These are phyloP conservation scores for Jaculus jaculus DNA, from an alignment of 2,113 vertebrate species.

Conservation along the genomic window DNA sequence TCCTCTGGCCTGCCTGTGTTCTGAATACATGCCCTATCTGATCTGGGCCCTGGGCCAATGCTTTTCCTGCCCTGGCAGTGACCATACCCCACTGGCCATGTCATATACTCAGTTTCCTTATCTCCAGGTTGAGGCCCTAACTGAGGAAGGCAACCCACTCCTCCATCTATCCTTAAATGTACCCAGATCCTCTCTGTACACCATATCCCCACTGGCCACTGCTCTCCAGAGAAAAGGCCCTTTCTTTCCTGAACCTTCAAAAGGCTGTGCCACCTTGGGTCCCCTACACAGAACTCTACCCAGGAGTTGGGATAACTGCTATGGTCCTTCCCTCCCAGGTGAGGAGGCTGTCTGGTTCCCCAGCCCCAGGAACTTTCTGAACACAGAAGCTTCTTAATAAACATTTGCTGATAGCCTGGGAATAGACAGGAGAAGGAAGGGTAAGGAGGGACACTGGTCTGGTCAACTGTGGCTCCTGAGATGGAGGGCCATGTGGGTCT, in stretches of 20 bases:
- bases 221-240: too few species aligned
- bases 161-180: too few species aligned
- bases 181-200: not conserved
- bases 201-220: too few species aligned
- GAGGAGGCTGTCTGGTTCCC: rapidly evolving
- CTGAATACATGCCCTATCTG: not conserved
- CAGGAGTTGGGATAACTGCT: not conserved
- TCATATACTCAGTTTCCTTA: not conserved
- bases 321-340: not conserved
- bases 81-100: rapidly evolving
- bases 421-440: not conserved
- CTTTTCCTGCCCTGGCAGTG: rapidly evolving
- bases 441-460: too few species aligned
- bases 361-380: not conserved
- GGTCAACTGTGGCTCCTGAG: not conserved
- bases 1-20: not conserved
- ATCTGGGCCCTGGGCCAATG: not conserved
- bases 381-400: not conserved
- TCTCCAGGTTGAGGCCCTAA: not conserved
- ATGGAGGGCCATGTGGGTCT: too few species aligned
- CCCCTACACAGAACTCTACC: too few species aligned
- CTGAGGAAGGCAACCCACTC: rapidly evolving
- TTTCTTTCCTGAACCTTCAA: not conserved
- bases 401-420: not conserved
- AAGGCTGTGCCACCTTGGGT: rapidly evolving